These are phyloP conservation scores for Orestias chungarensis DNA, from an alignment of 2,797 vertebrate species.

Conservation along the genomic window DNA sequence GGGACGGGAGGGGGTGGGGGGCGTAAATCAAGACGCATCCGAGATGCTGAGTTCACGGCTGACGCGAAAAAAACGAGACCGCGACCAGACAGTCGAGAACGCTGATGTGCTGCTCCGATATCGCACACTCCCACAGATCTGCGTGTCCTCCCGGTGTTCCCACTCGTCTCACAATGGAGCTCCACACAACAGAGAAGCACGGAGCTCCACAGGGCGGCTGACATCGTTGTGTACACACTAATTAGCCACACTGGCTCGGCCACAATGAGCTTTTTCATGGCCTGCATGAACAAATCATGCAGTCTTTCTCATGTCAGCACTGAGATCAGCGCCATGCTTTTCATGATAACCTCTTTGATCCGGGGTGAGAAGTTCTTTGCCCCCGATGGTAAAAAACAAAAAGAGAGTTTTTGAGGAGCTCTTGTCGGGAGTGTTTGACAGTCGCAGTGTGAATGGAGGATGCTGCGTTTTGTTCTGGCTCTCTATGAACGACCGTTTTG, in stretches of 20 bases:
- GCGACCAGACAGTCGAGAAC: conserved; percentile 56
- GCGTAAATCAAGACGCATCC: conserved; percentile 68
- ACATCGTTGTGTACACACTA: conserved; percentile 78
- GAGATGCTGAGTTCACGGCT: conserved; percentile 55
- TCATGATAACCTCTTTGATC: conserved; percentile 75
- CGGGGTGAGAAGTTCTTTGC: conserved; percentile 69
- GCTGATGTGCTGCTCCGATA: conserved; percentile 61
- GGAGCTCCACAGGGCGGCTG: conserved; percentile 67
- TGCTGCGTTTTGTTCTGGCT: conserved; percentile 72
- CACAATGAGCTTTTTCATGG: conserved; percentile 76
- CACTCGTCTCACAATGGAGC: conserved; percentile 59
- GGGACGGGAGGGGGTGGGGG: too few relatives aligned
- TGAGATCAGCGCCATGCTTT: conserved; percentile 72
- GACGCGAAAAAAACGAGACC: conserved; percentile 54
- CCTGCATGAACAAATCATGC: conserved; percentile 47
- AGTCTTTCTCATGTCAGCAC: conserved; percentile 35
- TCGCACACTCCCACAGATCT: conserved; percentile 19
- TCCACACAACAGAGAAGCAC: conserved; percentile 58
- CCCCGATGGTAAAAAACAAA: conserved; percentile 35
- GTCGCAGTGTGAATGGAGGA: conserved; percentile 67
- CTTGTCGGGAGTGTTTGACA: conserved; percentile 64
- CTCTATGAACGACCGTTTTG: conserved; percentile 70
- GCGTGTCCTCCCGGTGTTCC: conserved; percentile 37
- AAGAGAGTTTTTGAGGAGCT: conserved; percentile 43
- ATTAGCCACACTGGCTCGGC: conserved; percentile 71